phyloP scores from a whole-genome alignment of 2,113 vertebrate species.

The Accipiter cooperii region DNA sequence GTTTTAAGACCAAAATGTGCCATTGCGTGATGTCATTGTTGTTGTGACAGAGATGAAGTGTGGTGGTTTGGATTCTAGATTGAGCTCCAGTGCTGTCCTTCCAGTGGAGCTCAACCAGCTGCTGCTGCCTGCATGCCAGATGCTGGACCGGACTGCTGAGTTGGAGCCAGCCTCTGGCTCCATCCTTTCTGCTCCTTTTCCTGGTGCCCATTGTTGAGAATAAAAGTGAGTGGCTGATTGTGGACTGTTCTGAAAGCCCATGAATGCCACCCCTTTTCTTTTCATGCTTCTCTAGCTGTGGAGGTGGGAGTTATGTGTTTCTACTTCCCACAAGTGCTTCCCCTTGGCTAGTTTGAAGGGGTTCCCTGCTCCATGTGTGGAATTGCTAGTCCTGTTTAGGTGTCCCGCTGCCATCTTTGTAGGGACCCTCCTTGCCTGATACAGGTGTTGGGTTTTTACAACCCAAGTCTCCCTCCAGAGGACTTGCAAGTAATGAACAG shows the following conservation, averaged over 20 bases:
- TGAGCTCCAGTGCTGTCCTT: not conserved
- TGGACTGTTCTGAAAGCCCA: not conserved
- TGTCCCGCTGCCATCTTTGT: not conserved
- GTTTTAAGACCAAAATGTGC: not conserved
- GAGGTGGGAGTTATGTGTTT: not conserved
- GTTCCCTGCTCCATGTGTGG: accelerated
- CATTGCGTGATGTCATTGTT: not conserved
- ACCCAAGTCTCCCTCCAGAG: not conserved
- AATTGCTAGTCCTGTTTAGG: not conserved
- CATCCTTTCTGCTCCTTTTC: not conserved
- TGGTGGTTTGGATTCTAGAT: not conserved
- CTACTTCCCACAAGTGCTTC: not conserved
- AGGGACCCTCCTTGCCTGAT: not conserved
- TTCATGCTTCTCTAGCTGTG: not conserved
- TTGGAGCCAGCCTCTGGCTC: not conserved
- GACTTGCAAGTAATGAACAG: not conserved
- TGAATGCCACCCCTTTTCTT: not conserved
- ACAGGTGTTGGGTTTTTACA: not conserved
- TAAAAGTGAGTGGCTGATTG: not conserved
- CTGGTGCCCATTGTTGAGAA: not conserved
- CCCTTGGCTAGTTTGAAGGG: not conserved
- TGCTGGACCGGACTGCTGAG: not conserved
- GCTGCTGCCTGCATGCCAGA: accelerated
- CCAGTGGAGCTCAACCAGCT: not conserved
- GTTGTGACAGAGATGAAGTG: not conserved